Base-by-base conservation (phyloP, 2,113 vertebrate genomes). In the Xenopus laevis region DNA sequence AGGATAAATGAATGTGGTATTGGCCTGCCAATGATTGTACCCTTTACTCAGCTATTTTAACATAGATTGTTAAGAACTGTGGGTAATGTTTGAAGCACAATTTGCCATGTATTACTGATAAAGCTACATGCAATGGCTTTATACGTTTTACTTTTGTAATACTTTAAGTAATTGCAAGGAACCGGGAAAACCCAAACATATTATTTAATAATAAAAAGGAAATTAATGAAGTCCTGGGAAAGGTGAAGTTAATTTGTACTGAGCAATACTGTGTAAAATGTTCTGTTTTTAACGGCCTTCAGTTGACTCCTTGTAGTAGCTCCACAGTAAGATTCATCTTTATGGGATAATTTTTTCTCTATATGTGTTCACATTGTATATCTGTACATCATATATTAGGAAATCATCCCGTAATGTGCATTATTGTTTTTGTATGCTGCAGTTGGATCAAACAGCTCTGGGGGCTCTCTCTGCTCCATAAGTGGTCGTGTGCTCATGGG, bases 371-470 rank as follows among this genome's bases (percentile, higher is more conserved):
- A 27, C 15, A 27, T 27, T 62, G 21, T 62, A 21, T 21, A 18
- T 40, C 2, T 68, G 20, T 45, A 40, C 33, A 40, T 40, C 33
- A 40, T 40, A 4, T 40, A 33, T 4, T 3, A n/a, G n/a, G 23
- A 27, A n/a, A n/a, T n/a, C n/a, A n/a, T n/a, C n/a, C 23, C 4
- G 23, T 27, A 27, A 27, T 27, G 23, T 27, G 23, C 23, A 27
- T 58, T 58, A 18, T 17, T 58, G 8, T 10, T 58, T 58, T 71
- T 83, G 3, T 82, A 72, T 46, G 71, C 82, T 83, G 72, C 72
- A 99, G 97, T 95, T 81, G 95, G 95, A 74, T 97, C 96, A 80
- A 97, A 92, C 88, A 94, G 96, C 67, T 97, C 96, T 0, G 96
- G 92, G 7, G 96, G 94, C 33, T 98, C 96, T 17, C 87, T 99